Evolutionary conservation across 2,797 vertebrate genomes (phyloP), one percentile per base, ranked within the genome.

Genomic region (Spondyliosoma cantharus): DNA sequence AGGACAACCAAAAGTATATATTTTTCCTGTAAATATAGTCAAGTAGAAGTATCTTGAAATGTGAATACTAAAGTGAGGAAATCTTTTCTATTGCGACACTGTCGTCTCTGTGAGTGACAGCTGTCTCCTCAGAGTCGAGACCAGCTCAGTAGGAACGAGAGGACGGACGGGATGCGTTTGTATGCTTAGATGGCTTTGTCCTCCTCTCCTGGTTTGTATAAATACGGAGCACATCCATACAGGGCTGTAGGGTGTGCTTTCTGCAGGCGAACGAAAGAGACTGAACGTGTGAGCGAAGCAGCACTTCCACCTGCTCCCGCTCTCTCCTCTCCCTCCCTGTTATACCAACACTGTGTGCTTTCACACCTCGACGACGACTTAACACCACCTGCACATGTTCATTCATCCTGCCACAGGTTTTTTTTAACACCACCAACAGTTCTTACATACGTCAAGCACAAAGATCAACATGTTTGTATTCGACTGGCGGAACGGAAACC

Each of bases 41-140:
- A 49, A 46, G 25, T 24, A 25, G 43, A 50, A 4, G 3, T n/a
- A 17, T 2, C 16, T 54, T 27, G 19, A 32, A 49, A 50, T 50
- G n/a, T 22, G 27, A 29, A n/a, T 15, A 52, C 5, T 29, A 0
- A 43, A 25, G 37, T 16, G 63, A 16, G 13, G 19, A 54, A 48
- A 32, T 83, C 73, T 61, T 69, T 88, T 86, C 87, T 90, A 78
- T 90, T 87, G 82, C 82, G 84, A 81, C 81, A 71, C 64, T 4
- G 74, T 43, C n/a, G 22, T 82, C 74, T 82, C 64, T 79, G 67
- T 77, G 87, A 93, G 90, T 89, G 90, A 91, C 91, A 88, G 83
- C 91, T 87, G 89, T 89, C 90, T 87, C 88, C 72, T 73, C 61
- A 3, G 77, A 83, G 71, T 27, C 20, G 25, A 63, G 49, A 80